These are phyloP conservation scores for Aphis craccivora DNA, from an alignment of 1,140 invertebrate species.

Conservation along the genomic window DNA sequence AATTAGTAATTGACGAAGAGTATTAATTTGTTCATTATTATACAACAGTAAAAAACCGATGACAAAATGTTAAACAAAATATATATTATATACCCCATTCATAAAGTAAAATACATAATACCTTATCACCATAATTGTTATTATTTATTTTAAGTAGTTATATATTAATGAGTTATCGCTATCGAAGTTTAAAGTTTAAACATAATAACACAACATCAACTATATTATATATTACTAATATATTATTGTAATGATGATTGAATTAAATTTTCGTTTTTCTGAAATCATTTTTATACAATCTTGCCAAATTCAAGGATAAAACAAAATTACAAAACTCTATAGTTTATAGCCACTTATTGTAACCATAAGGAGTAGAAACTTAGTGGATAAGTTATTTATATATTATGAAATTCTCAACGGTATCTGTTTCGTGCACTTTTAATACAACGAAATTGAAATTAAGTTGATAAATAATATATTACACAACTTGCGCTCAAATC, in stretches of 20 bases:
- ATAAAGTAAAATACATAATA: background rate
- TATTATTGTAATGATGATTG: background rate
- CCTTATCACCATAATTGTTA: background rate
- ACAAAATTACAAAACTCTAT: background rate
- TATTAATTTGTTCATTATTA: background rate
- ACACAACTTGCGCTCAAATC: background rate
- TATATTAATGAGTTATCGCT: background rate
- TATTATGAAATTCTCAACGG: background rate
- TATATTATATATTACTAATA: background rate
- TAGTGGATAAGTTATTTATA: background rate
- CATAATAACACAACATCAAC: too few relatives aligned
- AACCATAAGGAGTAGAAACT: background rate
- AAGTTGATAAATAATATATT: background rate
- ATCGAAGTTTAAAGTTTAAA: background rate
- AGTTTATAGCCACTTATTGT: background rate
- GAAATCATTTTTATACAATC: background rate
- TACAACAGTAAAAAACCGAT: background rate
- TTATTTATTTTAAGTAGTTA: background rate
- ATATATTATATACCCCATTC: background rate
- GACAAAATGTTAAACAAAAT: background rate
- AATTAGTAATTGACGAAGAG: background rate
- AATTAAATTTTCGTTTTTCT: background rate
- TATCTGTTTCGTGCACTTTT: background rate
- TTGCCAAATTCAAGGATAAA: background rate
- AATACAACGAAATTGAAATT: background rate